Evolutionary conservation across 2,888 invertebrate species (phyloP).

Genomic region (Boloria selene): DNA sequence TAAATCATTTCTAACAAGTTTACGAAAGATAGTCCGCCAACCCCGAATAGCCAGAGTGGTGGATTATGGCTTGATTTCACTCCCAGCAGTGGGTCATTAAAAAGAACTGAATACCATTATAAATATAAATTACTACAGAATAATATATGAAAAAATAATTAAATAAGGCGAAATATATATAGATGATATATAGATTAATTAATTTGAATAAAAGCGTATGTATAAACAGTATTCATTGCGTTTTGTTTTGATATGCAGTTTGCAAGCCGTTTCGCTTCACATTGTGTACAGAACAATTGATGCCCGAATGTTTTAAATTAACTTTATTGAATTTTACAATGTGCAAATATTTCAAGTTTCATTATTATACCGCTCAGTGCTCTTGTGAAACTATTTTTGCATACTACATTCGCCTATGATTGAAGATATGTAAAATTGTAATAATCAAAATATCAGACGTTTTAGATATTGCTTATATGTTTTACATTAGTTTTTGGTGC

Average conservation of each 20-base stretch:
- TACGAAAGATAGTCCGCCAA: too few species aligned
- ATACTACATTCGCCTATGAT: neutral
- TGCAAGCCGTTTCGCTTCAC: slow-evolving; percentile 19
- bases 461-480: too few species aligned
- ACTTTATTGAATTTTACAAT: slow-evolving; percentile 14
- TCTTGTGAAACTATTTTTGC: neutral
- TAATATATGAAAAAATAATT: too few species aligned
- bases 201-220: slow-evolving; percentile 17
- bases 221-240: slow-evolving; percentile 11
- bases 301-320: slow-evolving; percentile 14
- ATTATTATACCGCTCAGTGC: neutral
- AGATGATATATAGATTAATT: slow-evolving; percentile 17
- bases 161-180: slow-evolving; percentile 11
- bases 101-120: too few species aligned
- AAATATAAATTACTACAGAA: too few species aligned
- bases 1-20: too few species aligned
- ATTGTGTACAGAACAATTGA: slow-evolving; percentile 14
- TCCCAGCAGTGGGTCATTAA: too few species aligned
- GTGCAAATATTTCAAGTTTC: slow-evolving; percentile 8
- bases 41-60: too few species aligned
- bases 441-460: too few species aligned
- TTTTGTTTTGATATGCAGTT: slow-evolving; percentile 17
- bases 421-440: too few species aligned
- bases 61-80: too few species aligned
- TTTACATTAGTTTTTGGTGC: too few species aligned